phyloP scores from a whole-genome alignment of 2,797 vertebrate genomes.

The Premnoplex brunnescens region DNA sequence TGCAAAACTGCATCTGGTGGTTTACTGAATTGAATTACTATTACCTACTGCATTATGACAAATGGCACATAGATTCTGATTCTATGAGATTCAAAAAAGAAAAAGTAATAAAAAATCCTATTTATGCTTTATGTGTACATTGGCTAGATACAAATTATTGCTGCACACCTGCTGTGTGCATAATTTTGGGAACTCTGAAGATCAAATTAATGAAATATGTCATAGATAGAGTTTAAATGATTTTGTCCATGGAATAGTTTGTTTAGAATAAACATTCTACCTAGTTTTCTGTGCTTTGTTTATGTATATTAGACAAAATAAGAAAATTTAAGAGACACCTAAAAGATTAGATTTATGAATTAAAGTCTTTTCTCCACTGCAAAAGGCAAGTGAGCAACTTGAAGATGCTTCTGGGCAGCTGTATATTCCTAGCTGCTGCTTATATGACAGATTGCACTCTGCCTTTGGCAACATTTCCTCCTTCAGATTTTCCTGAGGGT shows the following conservation, averaged over 20 bases:
- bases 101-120: background rate
- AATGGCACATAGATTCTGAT: background rate
- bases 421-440: conserved; percentile 36
- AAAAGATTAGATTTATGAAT: conserved; percentile 4
- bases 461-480: conserved; percentile 37
- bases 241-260: background rate
- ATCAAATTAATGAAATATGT: background rate
- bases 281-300: background rate
- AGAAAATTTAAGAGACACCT: background rate
- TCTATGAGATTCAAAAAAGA: background rate
- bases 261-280: background rate
- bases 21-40: conserved; percentile 24
- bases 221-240: background rate
- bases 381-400: conserved; percentile 37
- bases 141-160: background rate
- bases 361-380: background rate
- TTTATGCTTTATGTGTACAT: background rate
- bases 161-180: background rate
- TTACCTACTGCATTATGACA: background rate
- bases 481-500: background rate
- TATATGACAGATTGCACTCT: conserved; percentile 26
- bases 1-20: conserved; percentile 14
- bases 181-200: background rate
- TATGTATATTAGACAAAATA: background rate
- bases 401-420: conserved; percentile 38